These are phyloP conservation scores for Asteroscopus sphinx DNA, from an alignment of 2,888 invertebrate genomes.

Conservation along the genomic window DNA sequence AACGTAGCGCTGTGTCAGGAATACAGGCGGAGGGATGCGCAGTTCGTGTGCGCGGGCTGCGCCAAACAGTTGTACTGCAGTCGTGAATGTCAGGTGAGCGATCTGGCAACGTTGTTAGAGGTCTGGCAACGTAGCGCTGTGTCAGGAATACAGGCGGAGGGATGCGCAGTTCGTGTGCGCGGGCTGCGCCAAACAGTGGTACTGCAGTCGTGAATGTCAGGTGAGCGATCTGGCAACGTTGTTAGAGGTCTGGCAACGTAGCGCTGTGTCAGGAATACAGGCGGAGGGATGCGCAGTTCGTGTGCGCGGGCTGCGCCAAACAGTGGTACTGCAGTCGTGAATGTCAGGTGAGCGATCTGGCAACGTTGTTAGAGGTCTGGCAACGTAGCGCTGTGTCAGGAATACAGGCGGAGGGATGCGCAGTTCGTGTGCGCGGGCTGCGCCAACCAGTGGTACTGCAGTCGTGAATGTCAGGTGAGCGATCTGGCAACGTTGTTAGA, in stretches of 20 bases:
- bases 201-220: slow-evolving; percentile 98
- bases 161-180: slow-evolving; percentile 97
- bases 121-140: background rate
- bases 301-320: slow-evolving; percentile 96
- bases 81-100: slow-evolving; percentile 96
- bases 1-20: slow-evolving; percentile 90
- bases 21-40: slow-evolving; percentile 94
- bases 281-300: slow-evolving; percentile 94
- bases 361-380: background rate
- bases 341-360: slow-evolving; percentile 94
- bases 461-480: too few relatives aligned
- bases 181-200: slow-evolving; percentile 97
- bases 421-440: too few relatives aligned
- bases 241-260: background rate
- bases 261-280: slow-evolving; percentile 93
- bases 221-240: slow-evolving; percentile 82
- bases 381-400: background rate
- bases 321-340: slow-evolving; percentile 98
- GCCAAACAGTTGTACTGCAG: slow-evolving; percentile 98
- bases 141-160: slow-evolving; percentile 95
- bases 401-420: too few relatives aligned
- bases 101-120: background rate
- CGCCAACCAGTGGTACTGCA: too few relatives aligned
- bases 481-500: too few relatives aligned
- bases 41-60: slow-evolving; percentile 97